phyloP scores from a whole-genome alignment of 2,113 vertebrate species.

The Odontesthes bonariensis region DNA sequence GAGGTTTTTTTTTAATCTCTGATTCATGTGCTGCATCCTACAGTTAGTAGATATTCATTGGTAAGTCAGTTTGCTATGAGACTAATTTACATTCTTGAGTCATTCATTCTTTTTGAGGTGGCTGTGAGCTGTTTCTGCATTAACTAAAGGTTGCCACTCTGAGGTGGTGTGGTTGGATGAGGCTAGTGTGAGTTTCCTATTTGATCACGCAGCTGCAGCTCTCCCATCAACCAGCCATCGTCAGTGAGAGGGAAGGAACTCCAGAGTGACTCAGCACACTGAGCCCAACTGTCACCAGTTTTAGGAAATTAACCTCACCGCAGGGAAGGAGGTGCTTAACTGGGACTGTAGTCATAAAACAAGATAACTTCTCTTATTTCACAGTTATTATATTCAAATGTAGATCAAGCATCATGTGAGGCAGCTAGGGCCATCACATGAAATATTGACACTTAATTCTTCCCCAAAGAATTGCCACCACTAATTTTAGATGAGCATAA shows the following conservation, averaged over 20 bases:
- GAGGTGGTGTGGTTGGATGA: neutral
- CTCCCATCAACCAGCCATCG: slow-evolving; percentile 21
- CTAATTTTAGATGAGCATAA: no score
- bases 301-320: slow-evolving; percentile 12
- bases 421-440: neutral
- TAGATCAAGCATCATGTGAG: neutral
- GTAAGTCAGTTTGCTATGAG: neutral
- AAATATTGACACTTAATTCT: no score
- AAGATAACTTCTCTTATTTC: no score
- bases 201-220: slow-evolving; percentile 8
- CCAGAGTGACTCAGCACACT: slow-evolving; percentile 60
- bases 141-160: neutral
- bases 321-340: neutral
- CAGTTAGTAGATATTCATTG: neutral
- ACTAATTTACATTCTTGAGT: slow-evolving; percentile 6
- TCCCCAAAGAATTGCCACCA: no score
- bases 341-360: neutral
- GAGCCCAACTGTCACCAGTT: neutral
- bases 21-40: neutral
- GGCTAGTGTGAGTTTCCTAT: neutral
- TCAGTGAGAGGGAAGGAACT: slow-evolving; percentile 18
- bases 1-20: no score
- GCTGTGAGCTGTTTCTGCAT: slow-evolving; percentile 13
- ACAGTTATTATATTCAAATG: neutral
- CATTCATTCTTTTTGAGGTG: neutral